Conservation (phyloP, 2,888 invertebrate species). For the Drosophila affinis region DNA sequence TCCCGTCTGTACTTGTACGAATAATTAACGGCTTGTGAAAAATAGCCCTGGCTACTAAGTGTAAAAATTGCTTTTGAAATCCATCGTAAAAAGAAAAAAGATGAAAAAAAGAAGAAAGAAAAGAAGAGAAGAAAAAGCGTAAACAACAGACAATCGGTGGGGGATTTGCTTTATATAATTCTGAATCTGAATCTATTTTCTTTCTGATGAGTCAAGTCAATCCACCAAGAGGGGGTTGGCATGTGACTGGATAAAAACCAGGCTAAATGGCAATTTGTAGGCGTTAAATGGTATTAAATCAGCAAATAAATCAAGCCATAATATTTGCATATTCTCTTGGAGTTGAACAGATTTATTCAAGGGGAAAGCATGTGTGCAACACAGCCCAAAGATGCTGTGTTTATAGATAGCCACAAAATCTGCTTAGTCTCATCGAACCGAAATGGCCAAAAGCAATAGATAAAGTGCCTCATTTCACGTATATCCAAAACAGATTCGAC, state of each 20-base stretch:
- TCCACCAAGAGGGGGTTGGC: neutral
- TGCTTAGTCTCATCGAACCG: constrained; percentile 2
- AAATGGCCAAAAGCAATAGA: constrained; percentile 22
- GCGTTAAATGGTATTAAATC: constrained; percentile 42
- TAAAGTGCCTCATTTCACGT: constrained; percentile 12
- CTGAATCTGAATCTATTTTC: neutral
- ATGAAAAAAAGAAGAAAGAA: neutral
- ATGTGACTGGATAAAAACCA: constrained; percentile 12
- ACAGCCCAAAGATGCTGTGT: neutral
- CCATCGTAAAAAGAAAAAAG: neutral
- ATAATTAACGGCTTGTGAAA: constrained; percentile 60
- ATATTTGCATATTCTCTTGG: constrained; percentile 14
- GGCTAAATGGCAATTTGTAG: constrained; percentile 21
- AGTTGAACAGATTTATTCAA: neutral
- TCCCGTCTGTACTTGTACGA: neutral
- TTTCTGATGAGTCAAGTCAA: constrained; percentile 6
- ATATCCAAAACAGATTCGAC: neutral
- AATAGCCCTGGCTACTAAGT: constrained; percentile 50
- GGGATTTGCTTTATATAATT: constrained; percentile 3
- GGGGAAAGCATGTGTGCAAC: constrained; percentile 1
- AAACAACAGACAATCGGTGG: neutral
- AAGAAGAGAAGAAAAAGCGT: neutral
- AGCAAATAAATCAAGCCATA: constrained; percentile 1
- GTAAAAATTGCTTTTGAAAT: constrained; percentile 3
- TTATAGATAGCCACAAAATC: neutral